Conservation (phyloP, 2,113 vertebrate genomes). For the Melanocharis versteri region DNA sequence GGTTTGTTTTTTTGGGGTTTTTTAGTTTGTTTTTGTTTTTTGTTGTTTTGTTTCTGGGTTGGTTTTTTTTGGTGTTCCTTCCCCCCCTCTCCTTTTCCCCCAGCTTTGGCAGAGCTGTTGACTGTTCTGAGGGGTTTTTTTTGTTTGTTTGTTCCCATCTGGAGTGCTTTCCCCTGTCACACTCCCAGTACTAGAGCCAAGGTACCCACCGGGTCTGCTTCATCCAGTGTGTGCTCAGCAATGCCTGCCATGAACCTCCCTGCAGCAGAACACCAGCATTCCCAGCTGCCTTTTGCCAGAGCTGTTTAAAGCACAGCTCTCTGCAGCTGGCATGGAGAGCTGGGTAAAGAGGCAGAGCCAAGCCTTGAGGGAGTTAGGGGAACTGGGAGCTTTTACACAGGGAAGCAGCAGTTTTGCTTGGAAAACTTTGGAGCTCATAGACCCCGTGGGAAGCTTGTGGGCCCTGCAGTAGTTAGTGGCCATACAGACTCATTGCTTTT, state of each 20-base stretch:
- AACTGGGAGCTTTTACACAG: neutral
- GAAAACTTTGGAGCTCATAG: neutral
- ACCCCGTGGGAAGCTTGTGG: neutral
- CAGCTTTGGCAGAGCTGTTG: neutral
- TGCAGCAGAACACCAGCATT: neutral
- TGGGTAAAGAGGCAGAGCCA: neutral
- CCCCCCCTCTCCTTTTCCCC: rapidly evolving
- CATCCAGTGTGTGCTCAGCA: neutral
- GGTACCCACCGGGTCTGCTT: neutral
- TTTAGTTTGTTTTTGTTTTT: rapidly evolving
- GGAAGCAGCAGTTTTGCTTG: neutral
- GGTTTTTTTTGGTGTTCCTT: rapidly evolving
- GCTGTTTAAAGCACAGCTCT: neutral
- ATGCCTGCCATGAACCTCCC: neutral
- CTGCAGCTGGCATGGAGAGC: neutral
- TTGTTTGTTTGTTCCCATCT: neutral
- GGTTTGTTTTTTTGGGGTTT: too few relatives aligned
- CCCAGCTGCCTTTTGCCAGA: neutral
- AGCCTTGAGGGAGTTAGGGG: neutral
- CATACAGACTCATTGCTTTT: neutral
- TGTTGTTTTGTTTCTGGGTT: too few relatives aligned
- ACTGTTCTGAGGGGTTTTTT: neutral
- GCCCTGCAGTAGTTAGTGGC: neutral
- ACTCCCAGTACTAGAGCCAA: neutral
- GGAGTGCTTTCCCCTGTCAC: neutral